Evolutionary conservation across 2,113 vertebrate genomes (phyloP).

Genomic region (Anguilla rostrata): DNA sequence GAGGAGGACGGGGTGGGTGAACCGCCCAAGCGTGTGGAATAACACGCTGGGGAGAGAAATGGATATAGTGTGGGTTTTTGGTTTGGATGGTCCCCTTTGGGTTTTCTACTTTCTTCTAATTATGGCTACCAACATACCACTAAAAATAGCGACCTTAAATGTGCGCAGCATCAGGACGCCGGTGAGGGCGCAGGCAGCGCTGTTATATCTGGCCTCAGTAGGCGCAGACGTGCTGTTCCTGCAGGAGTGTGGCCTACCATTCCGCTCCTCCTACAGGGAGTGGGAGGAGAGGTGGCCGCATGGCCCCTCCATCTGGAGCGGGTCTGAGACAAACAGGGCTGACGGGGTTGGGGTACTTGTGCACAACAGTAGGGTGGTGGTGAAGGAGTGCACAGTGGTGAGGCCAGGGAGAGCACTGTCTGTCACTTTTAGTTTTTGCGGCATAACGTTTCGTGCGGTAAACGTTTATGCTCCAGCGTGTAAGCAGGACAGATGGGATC

Average conservation of each 20-base stretch:
- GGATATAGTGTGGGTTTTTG: no score
- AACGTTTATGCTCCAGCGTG: constrained; percentile 29
- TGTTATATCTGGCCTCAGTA: constrained; percentile 1
- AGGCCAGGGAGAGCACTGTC: constrained; percentile 16
- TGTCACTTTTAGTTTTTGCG: constrained; percentile 6
- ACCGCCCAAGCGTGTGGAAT: neutral
- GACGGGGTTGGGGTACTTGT: constrained; percentile 15
- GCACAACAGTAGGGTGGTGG: neutral
- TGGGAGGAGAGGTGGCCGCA: constrained; percentile 23
- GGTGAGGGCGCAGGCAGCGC: constrained; percentile 6
- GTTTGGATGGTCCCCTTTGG: neutral
- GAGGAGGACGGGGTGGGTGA: no score
- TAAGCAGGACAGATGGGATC: neutral
- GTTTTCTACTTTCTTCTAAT: no score
- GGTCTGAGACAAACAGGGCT: neutral
- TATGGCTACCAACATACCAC: neutral
- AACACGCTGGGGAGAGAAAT: neutral
- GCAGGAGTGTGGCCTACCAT: constrained; percentile 18
- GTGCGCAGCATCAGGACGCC: no score
- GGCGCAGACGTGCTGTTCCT: constrained; percentile 28
- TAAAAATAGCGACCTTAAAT: constrained; percentile 26
- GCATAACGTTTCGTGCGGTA: constrained; percentile 10
- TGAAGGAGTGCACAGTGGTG: constrained; percentile 37
- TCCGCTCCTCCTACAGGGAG: neutral
- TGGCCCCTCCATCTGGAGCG: constrained; percentile 29